Evolutionary conservation across 2,888 invertebrate genomes (phyloP).

Genomic region (Tuberolachnus salignus): DNA sequence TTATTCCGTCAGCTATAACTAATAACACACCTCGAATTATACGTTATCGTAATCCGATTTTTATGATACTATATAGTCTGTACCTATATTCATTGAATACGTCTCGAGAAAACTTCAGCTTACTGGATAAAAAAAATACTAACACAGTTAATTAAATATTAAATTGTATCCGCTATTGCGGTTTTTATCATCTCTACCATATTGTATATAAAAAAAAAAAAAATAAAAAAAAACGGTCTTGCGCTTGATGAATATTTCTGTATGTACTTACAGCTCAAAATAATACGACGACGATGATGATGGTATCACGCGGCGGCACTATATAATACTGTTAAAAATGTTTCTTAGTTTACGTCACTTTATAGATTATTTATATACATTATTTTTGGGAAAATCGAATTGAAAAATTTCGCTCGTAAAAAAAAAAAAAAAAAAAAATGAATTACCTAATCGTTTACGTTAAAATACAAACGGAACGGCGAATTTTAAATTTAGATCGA

Average conservation of each 20-base stretch:
- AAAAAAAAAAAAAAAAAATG: no score
- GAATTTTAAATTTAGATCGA: constrained; percentile 3
- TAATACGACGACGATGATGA: not conserved
- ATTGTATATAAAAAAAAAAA: not conserved
- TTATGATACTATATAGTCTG: no score
- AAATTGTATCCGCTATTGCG: not conserved
- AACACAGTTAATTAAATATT: no score
- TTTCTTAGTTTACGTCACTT: not conserved
- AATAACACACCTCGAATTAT: no score
- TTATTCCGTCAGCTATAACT: no score
- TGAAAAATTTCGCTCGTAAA: no score
- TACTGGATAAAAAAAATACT: no score
- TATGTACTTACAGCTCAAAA: not conserved
- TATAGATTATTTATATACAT: not conserved
- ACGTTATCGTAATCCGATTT: no score
- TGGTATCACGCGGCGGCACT: not conserved
- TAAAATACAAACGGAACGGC: not conserved
- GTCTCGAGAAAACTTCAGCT: no score
- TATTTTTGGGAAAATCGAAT: no score
- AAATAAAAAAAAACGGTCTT: not conserved
- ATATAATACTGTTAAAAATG: not conserved
- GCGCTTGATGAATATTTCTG: not conserved
- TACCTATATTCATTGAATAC: no score
- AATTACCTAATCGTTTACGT: not conserved
- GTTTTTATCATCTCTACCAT: not conserved